Conservation (phyloP, 2,797 vertebrate genomes). For the Otolemur crassicaudatus region DNA sequence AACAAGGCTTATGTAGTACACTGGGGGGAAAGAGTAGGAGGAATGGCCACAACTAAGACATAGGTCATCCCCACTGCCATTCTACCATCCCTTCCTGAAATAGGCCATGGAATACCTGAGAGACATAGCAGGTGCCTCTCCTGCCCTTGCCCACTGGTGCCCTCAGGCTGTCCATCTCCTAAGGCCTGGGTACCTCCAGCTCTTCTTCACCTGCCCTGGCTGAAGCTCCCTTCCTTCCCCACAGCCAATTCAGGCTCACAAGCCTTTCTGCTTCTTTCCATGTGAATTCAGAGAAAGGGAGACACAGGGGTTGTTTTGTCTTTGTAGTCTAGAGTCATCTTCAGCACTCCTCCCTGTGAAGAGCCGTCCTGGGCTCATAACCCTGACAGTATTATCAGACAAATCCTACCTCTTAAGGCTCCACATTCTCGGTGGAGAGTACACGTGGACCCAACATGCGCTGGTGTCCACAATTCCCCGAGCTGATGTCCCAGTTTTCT, state of each 20-base stretch:
- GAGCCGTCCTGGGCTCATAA: not conserved
- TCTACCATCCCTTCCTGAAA: not conserved
- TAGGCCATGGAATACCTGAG: not conserved
- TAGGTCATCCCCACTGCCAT: not conserved
- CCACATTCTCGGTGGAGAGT: not conserved
- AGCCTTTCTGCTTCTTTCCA: not conserved
- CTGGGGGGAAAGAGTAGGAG: too few relatives aligned
- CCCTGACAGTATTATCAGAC: not conserved
- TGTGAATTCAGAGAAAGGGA: not conserved
- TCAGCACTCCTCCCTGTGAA: not conserved
- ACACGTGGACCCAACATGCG: not conserved
- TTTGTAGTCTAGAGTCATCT: not conserved
- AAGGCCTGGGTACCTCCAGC: not conserved
- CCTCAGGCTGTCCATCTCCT: not conserved
- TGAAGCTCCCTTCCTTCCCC: not conserved
- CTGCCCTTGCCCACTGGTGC: not conserved
- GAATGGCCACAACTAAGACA: not conserved
- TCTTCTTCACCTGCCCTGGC: not conserved
- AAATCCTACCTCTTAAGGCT: not conserved
- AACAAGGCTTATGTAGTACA: not conserved
- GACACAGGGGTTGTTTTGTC: not conserved
- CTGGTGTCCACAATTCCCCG: constrained; percentile 58
- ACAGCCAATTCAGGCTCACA: not conserved
- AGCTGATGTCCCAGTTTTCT: constrained; percentile 67
- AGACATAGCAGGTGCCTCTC: not conserved